Evolutionary conservation across 1,140 invertebrate species (phyloP).

Genomic region (Diorhabda carinulata): DNA sequence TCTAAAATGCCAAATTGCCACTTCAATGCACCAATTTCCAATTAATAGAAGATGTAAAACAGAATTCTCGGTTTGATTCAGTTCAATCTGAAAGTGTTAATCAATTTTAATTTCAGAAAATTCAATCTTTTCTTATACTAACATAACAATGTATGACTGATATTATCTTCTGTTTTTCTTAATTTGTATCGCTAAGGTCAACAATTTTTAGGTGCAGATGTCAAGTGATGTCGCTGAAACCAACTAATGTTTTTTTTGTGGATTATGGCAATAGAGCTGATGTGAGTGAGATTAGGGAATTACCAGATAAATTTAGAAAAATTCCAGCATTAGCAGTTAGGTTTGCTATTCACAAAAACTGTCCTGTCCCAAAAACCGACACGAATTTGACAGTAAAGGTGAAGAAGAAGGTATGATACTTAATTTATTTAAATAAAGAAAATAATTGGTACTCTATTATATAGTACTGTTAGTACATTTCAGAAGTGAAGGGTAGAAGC

Average conservation of each 20-base stretch:
- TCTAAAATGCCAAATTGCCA: too few relatives aligned
- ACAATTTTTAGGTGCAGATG: slow-evolving; percentile 13
- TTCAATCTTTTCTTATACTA: too few relatives aligned
- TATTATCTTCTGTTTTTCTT: too few relatives aligned
- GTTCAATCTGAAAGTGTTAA: too few relatives aligned
- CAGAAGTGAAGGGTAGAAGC: too few relatives aligned
- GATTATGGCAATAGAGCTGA: slow-evolving; percentile 24
- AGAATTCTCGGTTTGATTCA: too few relatives aligned
- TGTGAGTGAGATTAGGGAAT: slow-evolving; percentile 11
- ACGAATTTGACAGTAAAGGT: slow-evolving; percentile 7
- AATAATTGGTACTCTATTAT: slow-evolving; percentile 5
- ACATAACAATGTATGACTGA: too few relatives aligned
- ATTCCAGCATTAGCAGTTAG: slow-evolving; percentile 15
- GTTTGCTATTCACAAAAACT: slow-evolving; percentile 7
- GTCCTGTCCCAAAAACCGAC: background rate
- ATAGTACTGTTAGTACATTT: background rate
- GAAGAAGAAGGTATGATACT: slow-evolving; percentile 12
- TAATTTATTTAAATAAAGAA: too few relatives aligned
- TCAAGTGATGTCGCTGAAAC: slow-evolving; percentile 5
- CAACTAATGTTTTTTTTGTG: slow-evolving; percentile 18
- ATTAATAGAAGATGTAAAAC: too few relatives aligned
- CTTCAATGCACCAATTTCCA: too few relatives aligned
- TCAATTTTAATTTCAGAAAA: too few relatives aligned
- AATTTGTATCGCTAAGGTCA: background rate
- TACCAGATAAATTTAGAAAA: slow-evolving; percentile 12